phyloP scores from a whole-genome alignment of 1,140 invertebrate species.

The Hypsibius dujardini region DNA sequence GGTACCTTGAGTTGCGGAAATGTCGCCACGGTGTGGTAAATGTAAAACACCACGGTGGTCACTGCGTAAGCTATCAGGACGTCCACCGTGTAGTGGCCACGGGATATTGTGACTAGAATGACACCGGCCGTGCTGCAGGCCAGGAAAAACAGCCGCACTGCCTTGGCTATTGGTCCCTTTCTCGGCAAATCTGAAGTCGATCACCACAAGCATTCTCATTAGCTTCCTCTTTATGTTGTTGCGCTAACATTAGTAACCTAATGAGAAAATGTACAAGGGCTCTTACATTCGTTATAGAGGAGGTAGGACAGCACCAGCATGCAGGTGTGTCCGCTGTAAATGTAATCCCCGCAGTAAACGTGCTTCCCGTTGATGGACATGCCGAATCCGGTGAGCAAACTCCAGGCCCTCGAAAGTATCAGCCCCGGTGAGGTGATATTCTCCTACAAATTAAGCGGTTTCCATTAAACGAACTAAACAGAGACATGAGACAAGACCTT shows the following conservation, averaged over 20 bases:
- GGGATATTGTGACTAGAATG: constrained; percentile 25
- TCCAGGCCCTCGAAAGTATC: background rate
- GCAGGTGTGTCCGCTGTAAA: constrained; percentile 29
- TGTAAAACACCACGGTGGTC: constrained; percentile 29
- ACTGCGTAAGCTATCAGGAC: constrained; percentile 29
- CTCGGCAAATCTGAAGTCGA: constrained; percentile 25
- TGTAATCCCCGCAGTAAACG: constrained; percentile 23
- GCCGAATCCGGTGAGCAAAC: background rate
- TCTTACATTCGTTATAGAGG: constrained; percentile 28
- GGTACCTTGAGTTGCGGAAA: constrained; percentile 19
- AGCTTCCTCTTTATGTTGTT: background rate
- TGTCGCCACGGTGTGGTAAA: constrained; percentile 28
- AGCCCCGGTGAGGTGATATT: background rate
- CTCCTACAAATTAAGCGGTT: background rate
- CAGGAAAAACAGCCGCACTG: constrained; percentile 22
- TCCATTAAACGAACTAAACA: background rate
- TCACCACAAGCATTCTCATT: constrained; percentile 13
- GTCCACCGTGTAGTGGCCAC: constrained; percentile 30
- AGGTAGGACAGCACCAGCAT: constrained; percentile 27
- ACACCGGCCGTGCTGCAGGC: constrained; percentile 24
- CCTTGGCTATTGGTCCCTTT: constrained; percentile 24
- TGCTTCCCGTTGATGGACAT: constrained; percentile 9
- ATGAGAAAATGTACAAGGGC: constrained; percentile 19
- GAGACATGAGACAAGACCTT: background rate
- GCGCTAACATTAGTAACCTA: constrained; percentile 7